Percentiles rank a stretch among this genome's conserved stretches.
phyloP scores from a whole-genome alignment of 37 sponge, comb jelly and placozoan species.

The Chondrosia reniformis region DNA sequence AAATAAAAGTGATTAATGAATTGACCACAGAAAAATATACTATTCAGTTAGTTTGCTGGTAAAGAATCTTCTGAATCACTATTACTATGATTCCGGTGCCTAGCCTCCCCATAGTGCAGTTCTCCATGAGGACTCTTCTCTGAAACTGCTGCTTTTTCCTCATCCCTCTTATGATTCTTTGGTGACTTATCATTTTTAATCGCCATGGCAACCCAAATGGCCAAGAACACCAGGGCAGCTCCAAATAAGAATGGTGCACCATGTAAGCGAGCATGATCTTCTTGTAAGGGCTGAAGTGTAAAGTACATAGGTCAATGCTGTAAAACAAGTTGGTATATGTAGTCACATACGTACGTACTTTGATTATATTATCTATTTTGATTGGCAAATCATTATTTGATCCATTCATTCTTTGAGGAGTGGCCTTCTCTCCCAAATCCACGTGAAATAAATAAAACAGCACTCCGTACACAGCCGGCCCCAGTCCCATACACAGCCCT shows the following conservation, averaged over 20 bases:
- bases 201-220: constrained; percentile 16
- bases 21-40: too few species aligned
- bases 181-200: not conserved
- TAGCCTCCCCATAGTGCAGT: too few species aligned
- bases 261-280: not conserved
- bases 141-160: too few species aligned
- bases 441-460: constrained; percentile 83
- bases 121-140: too few species aligned
- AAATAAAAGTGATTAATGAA: too few species aligned
- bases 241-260: constrained; percentile 15
- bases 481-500: constrained; percentile 86
- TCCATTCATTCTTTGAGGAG: not conserved
- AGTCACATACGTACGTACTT: not conserved
- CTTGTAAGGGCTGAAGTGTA: too few species aligned
- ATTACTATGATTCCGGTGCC: too few species aligned
- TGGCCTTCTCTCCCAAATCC: constrained; percentile 29
- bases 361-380: not conserved
- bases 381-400: not conserved
- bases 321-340: too few species aligned
- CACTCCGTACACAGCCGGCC: constrained; percentile 83
- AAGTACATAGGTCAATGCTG: too few species aligned
- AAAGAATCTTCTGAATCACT: too few species aligned
- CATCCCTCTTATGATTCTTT: not conserved
- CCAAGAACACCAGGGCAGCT: constrained; percentile 5
- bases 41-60: too few species aligned